Base-by-base conservation (phyloP, 2,888 invertebrate genomes). In the Tinea trinotella region DNA sequence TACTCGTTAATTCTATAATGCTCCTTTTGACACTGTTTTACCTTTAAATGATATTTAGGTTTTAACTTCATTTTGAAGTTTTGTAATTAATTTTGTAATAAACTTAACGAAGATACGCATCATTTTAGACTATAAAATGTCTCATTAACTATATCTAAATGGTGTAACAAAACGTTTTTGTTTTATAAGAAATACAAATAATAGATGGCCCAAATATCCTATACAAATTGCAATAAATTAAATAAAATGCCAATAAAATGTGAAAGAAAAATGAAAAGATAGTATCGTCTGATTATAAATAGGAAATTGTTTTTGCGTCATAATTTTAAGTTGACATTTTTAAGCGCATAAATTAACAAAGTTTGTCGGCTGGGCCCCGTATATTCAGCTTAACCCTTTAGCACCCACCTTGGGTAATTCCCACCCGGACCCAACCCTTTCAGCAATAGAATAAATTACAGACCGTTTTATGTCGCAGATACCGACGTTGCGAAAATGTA, bases 371-470 rank as follows among this genome's bases (percentile, higher is more conserved):
- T 66, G 76, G 74, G 74, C 79, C 81, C 80, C 82, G 84, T 83
- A 83, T 79, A 82, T 83, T 79, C 76, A 75, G 84, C 84, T 85
- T 84, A 85, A 84, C 85, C 85, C 85, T 85, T 84, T 85, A 84
- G 78, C 85, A 83, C 84, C 85, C 85, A 85, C 85, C 84, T 84
- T 82, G 81, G 83, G 84, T 83, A 84, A 85, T 83, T 82, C 84
- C 84, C 84, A 82, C 84, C 84, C 82, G 71, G 70, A 70, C 79
- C 77, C 80, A 71, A 84, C 85, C 85, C 84, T 85, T 85, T 85
- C 84, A 83, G 84, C 83, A 85, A 83, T 85, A 85, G 85, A 85
- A 85, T 85, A 85, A 84, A 85, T 85, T 85, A 84, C 83, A 80
- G 74, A 75, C 79, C 84, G 78, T 82, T 85, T 85, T 84, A 83